These are phyloP conservation scores for Drosophila sp. DNA, from an alignment of 1,140 invertebrate species.

Conservation along the genomic window DNA sequence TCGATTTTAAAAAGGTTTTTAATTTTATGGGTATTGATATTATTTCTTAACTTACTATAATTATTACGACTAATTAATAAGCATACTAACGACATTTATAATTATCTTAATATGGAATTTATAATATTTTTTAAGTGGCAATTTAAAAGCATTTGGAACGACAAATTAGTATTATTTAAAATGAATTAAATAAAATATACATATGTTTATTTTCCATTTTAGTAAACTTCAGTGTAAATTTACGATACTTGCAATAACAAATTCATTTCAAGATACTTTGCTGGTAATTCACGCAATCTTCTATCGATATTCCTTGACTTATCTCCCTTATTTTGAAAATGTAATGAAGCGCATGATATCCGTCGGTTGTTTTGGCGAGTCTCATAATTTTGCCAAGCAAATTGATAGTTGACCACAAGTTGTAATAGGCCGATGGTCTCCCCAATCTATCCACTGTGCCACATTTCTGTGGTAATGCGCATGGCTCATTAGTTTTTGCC, in stretches of 20 bases:
- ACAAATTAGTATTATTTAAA: too few species aligned
- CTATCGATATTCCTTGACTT: constrained; percentile 1
- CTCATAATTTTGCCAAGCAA: constrained; percentile 34
- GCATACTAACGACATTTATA: too few species aligned
- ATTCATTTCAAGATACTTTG: constrained; percentile 23
- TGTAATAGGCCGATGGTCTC: constrained; percentile 3
- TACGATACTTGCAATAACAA: not conserved
- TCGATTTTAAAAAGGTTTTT: too few species aligned
- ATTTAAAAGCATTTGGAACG: too few species aligned
- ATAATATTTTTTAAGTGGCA: too few species aligned
- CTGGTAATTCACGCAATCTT: constrained; percentile 1
- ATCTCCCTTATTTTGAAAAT: not conserved
- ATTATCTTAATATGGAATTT: too few species aligned
- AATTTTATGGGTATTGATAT: too few species aligned
- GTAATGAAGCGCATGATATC: constrained; percentile 50
- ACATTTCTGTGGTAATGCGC: constrained; percentile 65
- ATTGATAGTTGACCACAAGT: constrained; percentile 55
- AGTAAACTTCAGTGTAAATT: too few species aligned
- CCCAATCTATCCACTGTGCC: constrained; percentile 29
- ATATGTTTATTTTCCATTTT: too few species aligned
- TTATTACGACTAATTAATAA: too few species aligned
- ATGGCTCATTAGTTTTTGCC: constrained; percentile 78
- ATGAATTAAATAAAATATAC: too few species aligned
- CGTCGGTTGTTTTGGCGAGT: not conserved
- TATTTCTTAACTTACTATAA: too few species aligned